Conservation (phyloP, 2,888 invertebrate genomes). For the Amphimallon solstitiale region DNA sequence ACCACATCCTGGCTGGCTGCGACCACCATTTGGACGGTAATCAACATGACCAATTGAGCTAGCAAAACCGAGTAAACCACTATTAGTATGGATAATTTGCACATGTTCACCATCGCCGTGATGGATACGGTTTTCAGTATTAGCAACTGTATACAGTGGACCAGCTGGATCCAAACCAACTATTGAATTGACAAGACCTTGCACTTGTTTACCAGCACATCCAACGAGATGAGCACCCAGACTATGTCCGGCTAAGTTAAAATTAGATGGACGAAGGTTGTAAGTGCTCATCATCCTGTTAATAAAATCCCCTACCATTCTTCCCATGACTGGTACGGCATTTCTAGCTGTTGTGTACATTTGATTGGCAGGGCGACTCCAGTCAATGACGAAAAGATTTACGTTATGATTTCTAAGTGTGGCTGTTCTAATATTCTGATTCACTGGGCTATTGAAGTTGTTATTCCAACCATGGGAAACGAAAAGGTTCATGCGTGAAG, state of each 20-base stretch:
- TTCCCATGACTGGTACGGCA: slow-evolving; percentile 50
- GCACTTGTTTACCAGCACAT: slow-evolving; percentile 47
- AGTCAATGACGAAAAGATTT: slow-evolving; percentile 57
- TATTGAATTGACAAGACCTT: slow-evolving; percentile 51
- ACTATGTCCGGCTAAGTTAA: slow-evolving; percentile 51
- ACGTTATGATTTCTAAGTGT: slow-evolving; percentile 49
- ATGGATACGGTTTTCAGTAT: slow-evolving; percentile 54
- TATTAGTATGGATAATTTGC: slow-evolving; percentile 57
- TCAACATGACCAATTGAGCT: slow-evolving; percentile 56
- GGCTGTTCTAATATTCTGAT: slow-evolving; percentile 46
- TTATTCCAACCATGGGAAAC: slow-evolving; percentile 57
- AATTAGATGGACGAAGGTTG: slow-evolving; percentile 43
- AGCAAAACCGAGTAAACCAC: slow-evolving; percentile 46
- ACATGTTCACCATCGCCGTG: slow-evolving; percentile 56
- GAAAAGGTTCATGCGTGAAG: slow-evolving; percentile 49
- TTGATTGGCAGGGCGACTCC: slow-evolving; percentile 50
- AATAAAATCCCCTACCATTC: slow-evolving; percentile 50
- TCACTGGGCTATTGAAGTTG: slow-evolving; percentile 48
- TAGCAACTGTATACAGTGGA: slow-evolving; percentile 49
- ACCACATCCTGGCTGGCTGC: slow-evolving; percentile 57
- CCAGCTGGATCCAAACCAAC: slow-evolving; percentile 59
- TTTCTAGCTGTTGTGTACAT: slow-evolving; percentile 47
- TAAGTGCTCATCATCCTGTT: slow-evolving; percentile 45
- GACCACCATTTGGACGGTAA: slow-evolving; percentile 59
- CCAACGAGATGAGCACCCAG: slow-evolving; percentile 58